A percentile compares a stretch with the other conserved stretches of the same genome.
Evolutionary conservation across 2,113 vertebrate species (phyloP).

Genomic region (Podarcis cretensis): DNA sequence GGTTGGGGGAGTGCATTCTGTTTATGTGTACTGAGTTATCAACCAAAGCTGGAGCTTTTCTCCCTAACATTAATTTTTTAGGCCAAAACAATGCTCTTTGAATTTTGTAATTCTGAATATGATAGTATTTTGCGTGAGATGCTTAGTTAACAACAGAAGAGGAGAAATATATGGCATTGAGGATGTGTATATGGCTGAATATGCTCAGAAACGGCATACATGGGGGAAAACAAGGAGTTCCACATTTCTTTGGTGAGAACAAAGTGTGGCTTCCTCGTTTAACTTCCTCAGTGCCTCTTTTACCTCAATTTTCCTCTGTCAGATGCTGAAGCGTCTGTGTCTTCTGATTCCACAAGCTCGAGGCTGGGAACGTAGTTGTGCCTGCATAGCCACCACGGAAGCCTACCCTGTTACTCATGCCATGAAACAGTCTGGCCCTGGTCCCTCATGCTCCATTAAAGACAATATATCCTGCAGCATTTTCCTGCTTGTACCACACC

Average conservation of each 20-base stretch:
- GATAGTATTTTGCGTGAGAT: neutral
- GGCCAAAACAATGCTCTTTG: neutral
- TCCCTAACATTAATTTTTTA: neutral
- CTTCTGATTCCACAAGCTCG: neutral
- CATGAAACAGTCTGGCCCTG: constrained; percentile 22
- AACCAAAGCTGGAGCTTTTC: neutral
- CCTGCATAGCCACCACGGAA: neutral
- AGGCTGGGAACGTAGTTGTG: neutral
- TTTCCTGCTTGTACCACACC: constrained; percentile 1
- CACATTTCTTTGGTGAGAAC: neutral
- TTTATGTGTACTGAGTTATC: neutral
- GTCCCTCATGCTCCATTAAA: constrained; percentile 30
- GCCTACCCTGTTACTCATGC: neutral
- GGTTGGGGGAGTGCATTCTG: neutral
- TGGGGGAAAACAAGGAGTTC: neutral
- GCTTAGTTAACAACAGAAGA: neutral
- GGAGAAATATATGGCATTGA: neutral
- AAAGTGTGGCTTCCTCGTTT: neutral
- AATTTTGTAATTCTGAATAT: neutral
- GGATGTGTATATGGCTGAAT: neutral
- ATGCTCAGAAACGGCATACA: neutral
- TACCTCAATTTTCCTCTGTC: neutral
- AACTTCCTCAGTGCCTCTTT: neutral
- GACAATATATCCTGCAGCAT: neutral
- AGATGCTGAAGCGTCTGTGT: neutral